Base-by-base conservation (phyloP, 2,797 vertebrate species). In the Mormyrus proboscirostris region DNA sequence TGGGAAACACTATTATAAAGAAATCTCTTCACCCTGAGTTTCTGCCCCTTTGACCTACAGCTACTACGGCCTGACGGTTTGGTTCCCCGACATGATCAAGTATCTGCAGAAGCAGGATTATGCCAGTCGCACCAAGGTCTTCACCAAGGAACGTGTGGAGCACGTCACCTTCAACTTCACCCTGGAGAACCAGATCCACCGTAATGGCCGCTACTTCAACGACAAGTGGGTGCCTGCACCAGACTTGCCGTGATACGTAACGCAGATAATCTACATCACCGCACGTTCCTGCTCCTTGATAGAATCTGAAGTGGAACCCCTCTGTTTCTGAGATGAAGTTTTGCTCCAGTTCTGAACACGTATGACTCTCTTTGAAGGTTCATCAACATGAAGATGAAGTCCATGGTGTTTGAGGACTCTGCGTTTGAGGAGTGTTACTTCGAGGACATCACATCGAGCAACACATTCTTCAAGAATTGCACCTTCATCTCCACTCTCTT, bases 31-130 rank as follows among this genome's bases (percentile, higher is more conserved):
- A 38, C 38, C 41, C 16, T 44, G 73, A 44, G 38, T 79, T 44
- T 79, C 29, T 79, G 73, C 6, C 73, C 38, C 16, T 44, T 16
- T 53, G 16, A 41, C 88, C 22, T 87, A 5, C 91, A 99, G 98
- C 92, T 99, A 99, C 95, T 99, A 99, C 0, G 98, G 98, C 29
- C 93, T 99, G 93, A 99, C 98, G 0, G 98, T 99, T 53, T 99
- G 98, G 98, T 99, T 99, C 94, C 98, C 98, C 0, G 98, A 99
- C 94, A 99, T 99, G 98, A 99, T 99, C 91, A 99, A 99, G 93
- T 97, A 99, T 91, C 95, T 99, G 88, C 98, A 99, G 94, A 94
- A 96, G 92, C 96, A 98, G 50, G 98, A 99, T 90, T 99, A 99
- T 0, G 93, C 97, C 0, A 96, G 97, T 0, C 97, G 98, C 91